Conservation (phyloP, 2,888 invertebrate species). For the Eudasyphora cyanicolor region DNA sequence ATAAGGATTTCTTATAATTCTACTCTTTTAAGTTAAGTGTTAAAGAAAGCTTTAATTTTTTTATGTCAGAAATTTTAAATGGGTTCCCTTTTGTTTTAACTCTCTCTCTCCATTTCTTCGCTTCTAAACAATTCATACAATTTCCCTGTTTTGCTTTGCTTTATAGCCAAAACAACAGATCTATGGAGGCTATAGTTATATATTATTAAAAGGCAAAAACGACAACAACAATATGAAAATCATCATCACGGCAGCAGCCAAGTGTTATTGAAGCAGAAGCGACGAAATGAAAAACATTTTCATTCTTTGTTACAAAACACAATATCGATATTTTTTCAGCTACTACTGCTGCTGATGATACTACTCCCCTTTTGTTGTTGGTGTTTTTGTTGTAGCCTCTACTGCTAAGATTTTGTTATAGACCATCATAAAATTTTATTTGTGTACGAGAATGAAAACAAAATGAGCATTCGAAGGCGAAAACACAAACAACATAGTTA, state of each 20-base stretch:
- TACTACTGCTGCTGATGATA: neutral
- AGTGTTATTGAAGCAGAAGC: neutral
- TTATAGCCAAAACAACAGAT: constrained; percentile 6
- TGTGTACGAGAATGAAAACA: constrained; percentile 48
- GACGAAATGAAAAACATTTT: constrained; percentile 43
- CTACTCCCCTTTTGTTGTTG: constrained; percentile 7
- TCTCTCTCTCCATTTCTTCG: neutral
- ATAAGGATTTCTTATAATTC: no score
- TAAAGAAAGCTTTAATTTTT: no score
- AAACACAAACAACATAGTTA: neutral
- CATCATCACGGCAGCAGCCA: neutral
- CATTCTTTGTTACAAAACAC: constrained; percentile 40
- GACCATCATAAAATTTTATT: constrained; percentile 62
- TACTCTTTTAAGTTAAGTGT: no score
- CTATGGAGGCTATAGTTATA: neutral
- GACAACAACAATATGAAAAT: neutral
- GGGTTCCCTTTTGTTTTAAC: neutral
- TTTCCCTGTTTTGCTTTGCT: constrained; percentile 28
- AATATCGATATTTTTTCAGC: constrained; percentile 36
- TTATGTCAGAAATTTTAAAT: neutral
- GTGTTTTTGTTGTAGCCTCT: constrained; percentile 14
- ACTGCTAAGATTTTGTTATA: constrained; percentile 45
- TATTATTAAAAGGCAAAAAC: constrained; percentile 22
- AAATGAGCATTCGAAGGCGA: constrained; percentile 33
- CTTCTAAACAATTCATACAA: constrained; percentile 22